phyloP scores from a whole-genome alignment of 2,797 vertebrate species.

The Acanthiza pusilla region DNA sequence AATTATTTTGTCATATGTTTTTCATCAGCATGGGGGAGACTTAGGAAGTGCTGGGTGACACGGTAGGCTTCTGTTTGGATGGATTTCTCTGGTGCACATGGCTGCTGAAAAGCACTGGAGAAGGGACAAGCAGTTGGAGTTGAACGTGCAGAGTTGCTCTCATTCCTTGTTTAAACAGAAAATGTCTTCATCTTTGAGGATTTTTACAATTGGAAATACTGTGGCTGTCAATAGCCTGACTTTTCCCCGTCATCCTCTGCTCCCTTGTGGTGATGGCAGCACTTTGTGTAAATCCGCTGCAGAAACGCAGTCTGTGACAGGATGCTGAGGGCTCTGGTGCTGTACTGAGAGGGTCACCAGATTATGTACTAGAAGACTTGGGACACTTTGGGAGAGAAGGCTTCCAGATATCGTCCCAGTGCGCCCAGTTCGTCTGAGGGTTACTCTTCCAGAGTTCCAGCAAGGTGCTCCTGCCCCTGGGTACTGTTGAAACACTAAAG shows the following conservation, averaged over 20 bases:
- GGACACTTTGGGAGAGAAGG: not conserved
- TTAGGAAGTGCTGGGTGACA: not conserved
- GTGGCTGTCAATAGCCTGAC: not conserved
- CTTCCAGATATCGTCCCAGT: not conserved
- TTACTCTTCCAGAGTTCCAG: not conserved
- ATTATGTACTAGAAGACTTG: not conserved
- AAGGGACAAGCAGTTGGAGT: not conserved
- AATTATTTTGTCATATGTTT: not conserved
- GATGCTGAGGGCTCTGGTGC: not conserved
- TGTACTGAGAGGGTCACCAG: not conserved
- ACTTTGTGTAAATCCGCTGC: not conserved
- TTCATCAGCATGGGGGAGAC: not conserved
- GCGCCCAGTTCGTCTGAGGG: not conserved
- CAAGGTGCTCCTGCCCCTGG: not conserved
- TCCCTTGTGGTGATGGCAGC: not conserved
- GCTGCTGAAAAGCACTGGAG: not conserved
- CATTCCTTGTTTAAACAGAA: not conserved
- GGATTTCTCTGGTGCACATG: not conserved
- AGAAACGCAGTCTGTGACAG: not conserved
- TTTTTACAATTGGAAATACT: not conserved
- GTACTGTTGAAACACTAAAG: not conserved
- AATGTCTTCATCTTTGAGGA: not conserved
- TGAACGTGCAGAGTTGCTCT: not conserved
- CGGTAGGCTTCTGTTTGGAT: not conserved
- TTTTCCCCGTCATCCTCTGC: not conserved